Percentiles rank a stretch among this genome's conserved stretches.
Conservation (phyloP, 1,140 invertebrate species). For the Oryctes rhinoceros region DNA sequence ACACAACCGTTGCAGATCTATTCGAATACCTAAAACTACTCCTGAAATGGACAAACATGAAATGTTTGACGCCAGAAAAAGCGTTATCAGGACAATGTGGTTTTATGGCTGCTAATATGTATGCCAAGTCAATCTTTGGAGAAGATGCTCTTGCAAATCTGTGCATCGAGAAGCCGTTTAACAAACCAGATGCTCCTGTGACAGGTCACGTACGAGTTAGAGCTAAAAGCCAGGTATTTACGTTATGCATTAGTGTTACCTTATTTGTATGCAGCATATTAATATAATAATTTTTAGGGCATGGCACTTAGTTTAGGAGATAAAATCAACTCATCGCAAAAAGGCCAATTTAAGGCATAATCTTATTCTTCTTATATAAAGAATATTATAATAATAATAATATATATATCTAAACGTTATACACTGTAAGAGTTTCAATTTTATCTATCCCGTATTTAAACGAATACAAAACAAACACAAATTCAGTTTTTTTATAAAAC, state of each 20-base stretch:
- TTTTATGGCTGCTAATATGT: constrained; percentile 99
- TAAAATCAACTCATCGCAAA: constrained; percentile 93
- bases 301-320: constrained; percentile 97
- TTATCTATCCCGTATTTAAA: background rate
- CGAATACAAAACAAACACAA: background rate
- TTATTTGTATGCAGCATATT: too few relatives aligned
- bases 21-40: constrained; percentile 93
- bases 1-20: constrained; percentile 92
- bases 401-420: constrained; percentile 10
- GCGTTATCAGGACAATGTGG: constrained; percentile 95
- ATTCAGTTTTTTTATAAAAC: background rate
- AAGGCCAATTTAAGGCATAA: constrained; percentile 64
- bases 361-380: background rate
- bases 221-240: constrained; percentile 92
- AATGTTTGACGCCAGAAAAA: constrained; percentile 96
- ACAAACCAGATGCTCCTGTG: constrained; percentile 87
- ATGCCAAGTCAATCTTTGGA: constrained; percentile 98
- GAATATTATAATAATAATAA: background rate
- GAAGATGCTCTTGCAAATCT: constrained; percentile 99
- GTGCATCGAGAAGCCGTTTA: constrained; percentile 94
- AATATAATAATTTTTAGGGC: constrained; percentile 70
- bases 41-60: constrained; percentile 97
- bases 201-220: constrained; percentile 96
- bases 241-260: background rate
- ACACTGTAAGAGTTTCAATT: background rate